Evolutionary conservation across 2,113 vertebrate genomes (phyloP), one percentile per base, ranked within the genome.

Genomic region (Pachypanchax playfairii): DNA sequence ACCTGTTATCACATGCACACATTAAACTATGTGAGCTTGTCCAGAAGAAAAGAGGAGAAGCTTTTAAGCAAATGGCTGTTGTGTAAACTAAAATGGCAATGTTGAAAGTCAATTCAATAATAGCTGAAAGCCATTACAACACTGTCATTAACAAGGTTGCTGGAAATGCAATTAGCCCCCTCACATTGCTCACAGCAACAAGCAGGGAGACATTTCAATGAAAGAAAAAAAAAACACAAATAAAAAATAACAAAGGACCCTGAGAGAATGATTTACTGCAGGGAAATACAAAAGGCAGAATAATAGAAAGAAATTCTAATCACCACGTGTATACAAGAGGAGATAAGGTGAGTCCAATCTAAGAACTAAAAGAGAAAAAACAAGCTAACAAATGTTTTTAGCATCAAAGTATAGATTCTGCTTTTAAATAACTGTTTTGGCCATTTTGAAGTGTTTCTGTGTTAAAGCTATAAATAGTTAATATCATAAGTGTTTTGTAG

Each of bases 91-190:
- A 59, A 77, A 77, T 55, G 65, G 82, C 55, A 83, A 68, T 61
- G 81, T 51, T 84, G 72, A 72, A 85, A 88, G 82, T 74, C 65
- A 11, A 54, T 50, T 77, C 18, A 77, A 75, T 80, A 87, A 74
- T 31, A 50, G 75, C 33, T 81, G 6, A 88, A 80, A 89, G 78
- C 83, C 86, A 73, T 75, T 74, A 83, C 78, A 85, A 61, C 70
- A 70, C 79, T 77, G 57, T 80, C 20, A 86, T 89, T 88, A 73
- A 80, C 75, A 76, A 76, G 86, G 77, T 87, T 3, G 18, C 73
- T 70, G 77, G 83, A 86, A 88, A 85, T 87, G 78, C 82, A 84
- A 87, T 90, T 89, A 90, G 85, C 67, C 69, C 80, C 70, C 74
- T 70, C 75, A 74, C 65, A 79, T 76, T 70, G 82, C 80, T 84